phyloP scores from a whole-genome alignment of 2,113 vertebrate species.

The Rhinopomastus cyanomelas region DNA sequence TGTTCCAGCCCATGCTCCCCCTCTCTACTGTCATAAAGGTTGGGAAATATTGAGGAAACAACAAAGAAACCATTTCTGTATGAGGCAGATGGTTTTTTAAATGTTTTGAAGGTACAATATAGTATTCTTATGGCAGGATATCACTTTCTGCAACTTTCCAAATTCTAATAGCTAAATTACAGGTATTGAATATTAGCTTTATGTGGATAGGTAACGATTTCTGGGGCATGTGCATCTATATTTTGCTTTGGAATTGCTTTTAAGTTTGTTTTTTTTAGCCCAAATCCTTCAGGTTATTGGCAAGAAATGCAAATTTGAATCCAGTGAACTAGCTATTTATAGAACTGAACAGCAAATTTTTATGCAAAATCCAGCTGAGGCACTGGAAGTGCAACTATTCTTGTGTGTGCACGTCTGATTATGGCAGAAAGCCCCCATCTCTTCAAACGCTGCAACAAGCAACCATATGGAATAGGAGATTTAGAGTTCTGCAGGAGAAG shows the following conservation, averaged over 20 bases:
- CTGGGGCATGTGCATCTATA: background rate
- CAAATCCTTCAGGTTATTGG: background rate
- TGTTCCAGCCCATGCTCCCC: background rate
- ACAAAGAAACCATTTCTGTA: background rate
- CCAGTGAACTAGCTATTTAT: background rate
- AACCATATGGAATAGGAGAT: slow-evolving; percentile 14
- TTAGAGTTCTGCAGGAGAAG: background rate
- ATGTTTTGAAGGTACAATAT: slow-evolving; percentile 12
- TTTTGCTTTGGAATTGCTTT: too few species aligned
- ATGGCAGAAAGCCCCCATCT: background rate
- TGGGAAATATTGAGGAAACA: background rate
- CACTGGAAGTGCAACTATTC: background rate
- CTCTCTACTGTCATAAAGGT: background rate
- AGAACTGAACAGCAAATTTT: background rate
- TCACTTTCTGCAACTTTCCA: background rate
- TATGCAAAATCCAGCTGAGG: background rate
- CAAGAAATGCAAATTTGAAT: background rate
- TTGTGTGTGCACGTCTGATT: background rate
- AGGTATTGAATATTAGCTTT: background rate
- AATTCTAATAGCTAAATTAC: background rate
- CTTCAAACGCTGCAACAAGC: background rate
- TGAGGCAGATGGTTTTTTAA: slow-evolving; percentile 33
- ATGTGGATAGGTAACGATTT: background rate
- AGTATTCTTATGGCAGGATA: background rate
- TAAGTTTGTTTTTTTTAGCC: background rate